Evolutionary conservation across 2,888 invertebrate genomes (phyloP).

Genomic region (Heliconius erato): DNA sequence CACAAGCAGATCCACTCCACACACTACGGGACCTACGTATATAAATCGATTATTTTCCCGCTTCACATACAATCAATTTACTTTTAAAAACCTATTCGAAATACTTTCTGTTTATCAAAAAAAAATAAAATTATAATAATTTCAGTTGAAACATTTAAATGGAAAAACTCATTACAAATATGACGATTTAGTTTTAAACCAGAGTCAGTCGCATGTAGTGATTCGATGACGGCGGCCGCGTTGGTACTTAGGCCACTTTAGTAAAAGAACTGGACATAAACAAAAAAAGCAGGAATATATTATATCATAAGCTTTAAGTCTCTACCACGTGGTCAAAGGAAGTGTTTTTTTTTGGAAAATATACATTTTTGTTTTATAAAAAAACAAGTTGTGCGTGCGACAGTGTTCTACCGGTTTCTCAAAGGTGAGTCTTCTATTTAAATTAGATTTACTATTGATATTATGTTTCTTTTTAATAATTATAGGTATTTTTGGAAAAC

Average conservation of each 20-base stretch:
- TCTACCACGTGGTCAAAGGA: not conserved
- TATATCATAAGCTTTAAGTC: not conserved
- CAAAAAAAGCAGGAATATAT: not conserved
- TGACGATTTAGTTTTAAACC: constrained; percentile 30
- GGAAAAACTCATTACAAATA: constrained; percentile 21
- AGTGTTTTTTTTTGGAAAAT: not conserved
- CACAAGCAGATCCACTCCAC: not conserved
- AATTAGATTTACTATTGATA: not conserved
- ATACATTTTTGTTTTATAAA: not conserved
- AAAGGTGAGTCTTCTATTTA: constrained; percentile 24
- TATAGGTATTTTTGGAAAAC: not conserved
- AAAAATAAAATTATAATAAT: not conserved
- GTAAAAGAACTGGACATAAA: constrained; percentile 1
- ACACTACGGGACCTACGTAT: no score
- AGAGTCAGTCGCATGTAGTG: constrained; percentile 50
- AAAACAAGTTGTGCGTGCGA: not conserved
- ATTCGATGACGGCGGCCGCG: constrained; percentile 45
- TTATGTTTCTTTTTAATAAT: not conserved
- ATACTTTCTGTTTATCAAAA: not conserved
- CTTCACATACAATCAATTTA: no score
- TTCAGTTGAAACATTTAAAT: constrained; percentile 16
- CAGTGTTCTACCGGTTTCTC: constrained; percentile 9
- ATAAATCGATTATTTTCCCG: no score
- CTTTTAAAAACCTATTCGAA: not conserved
- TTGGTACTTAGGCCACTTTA: not conserved